Base-by-base conservation (phyloP, 2,888 invertebrate species). In the Danaus chrysippus region DNA sequence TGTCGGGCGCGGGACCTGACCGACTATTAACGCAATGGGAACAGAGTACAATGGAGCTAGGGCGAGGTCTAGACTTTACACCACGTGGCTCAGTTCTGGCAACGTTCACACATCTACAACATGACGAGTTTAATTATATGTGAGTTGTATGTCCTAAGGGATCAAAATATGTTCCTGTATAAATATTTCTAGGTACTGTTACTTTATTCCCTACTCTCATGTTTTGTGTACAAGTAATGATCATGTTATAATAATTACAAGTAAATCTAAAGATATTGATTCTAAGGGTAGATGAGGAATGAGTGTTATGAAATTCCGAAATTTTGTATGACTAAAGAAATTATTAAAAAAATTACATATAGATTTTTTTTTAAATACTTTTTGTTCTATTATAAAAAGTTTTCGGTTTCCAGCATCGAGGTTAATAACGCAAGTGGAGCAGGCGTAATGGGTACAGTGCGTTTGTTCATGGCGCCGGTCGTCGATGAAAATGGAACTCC, bases 61-160 rank as follows among this genome's bases (percentile, higher is more conserved):
- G 94, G 0, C 92, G 96, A 0, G 97, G 97, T 0, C 92, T 97
- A 77, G 96, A 97, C 86, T 97, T 97, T 84, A 92, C 93, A 10
- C 96, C 96, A 0, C 91, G 95, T 0, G 96, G 96, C 55, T 82
- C 93, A 53, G 93, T 96, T 43, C 92, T 94, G 55, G 95, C 94
- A 0, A 80, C 93, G 54, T 93, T 95, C 83, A 94, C 93, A 3
- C 95, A 96, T 77, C 84, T 96, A 69, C 93, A 94, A 79, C 94
- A 95, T 69, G 86, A 91, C n/a, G 91, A 92, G 3, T 95, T 93
- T 81, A 83, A 78, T 12, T 95, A 94, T 63, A 83, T 81, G 92
- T 93, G 58, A 82, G 87, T 49, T 42, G 6, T 34, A 34, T 34
- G 23, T 34, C 23, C 23, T 6, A 23, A 34, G 23, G 23, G 23